Conservation (phyloP, 2,888 invertebrate species). For the Dromius quadrimaculatus region DNA sequence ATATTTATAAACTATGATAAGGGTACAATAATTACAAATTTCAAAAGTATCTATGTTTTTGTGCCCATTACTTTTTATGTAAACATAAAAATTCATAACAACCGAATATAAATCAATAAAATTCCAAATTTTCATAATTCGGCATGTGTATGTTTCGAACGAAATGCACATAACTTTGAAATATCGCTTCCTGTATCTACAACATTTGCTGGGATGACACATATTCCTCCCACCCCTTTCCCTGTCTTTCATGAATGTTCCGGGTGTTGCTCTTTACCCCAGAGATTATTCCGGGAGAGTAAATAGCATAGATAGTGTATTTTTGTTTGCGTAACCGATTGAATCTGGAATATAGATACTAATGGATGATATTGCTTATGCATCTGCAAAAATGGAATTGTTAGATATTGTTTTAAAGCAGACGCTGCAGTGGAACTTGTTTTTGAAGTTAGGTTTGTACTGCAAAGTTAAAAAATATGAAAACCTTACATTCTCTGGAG, state of each 20-base stretch:
- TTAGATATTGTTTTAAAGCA: no score
- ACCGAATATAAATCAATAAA: background rate
- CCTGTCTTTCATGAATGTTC: background rate
- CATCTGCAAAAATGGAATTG: no score
- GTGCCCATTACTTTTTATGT: no score
- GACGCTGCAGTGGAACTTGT: no score
- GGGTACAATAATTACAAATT: no score
- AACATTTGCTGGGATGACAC: constrained; percentile 12
- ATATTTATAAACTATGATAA: no score
- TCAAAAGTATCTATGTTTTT: no score
- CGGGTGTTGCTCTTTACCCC: constrained; percentile 12
- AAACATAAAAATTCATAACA: background rate
- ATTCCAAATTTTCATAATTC: background rate
- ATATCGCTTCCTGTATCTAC: constrained; percentile 24
- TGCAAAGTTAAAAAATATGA: no score
- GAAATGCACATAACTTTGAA: constrained; percentile 18
- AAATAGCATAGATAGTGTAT: background rate
- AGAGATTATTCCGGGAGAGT: constrained; percentile 7
- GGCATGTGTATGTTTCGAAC: background rate
- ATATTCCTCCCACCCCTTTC: background rate
- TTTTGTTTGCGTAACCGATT: constrained; percentile 9
- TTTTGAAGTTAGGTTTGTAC: no score
- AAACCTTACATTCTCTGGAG: no score
- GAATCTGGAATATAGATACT: background rate
- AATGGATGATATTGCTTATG: no score